Evolutionary conservation across 2,113 vertebrate genomes (phyloP).

Genomic region (Charina bottae): DNA sequence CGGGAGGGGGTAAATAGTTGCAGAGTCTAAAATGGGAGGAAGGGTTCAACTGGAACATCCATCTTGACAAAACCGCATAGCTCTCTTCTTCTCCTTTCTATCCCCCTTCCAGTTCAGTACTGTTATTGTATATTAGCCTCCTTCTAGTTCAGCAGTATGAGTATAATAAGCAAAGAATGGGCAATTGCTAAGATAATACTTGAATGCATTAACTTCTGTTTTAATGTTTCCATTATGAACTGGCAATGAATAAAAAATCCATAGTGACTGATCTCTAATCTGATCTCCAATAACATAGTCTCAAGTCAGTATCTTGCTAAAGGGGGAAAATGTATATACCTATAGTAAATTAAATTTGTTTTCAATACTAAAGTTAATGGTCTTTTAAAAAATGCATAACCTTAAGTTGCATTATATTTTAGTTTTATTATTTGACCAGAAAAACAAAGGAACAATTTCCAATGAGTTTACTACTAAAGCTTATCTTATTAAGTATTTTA

Average conservation of each 20-base stretch:
- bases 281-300: background rate
- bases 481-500: background rate
- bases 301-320: background rate
- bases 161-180: too few relatives aligned
- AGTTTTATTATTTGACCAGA: conserved; percentile 2
- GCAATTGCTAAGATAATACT: background rate
- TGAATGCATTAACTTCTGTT: background rate
- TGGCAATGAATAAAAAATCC: background rate
- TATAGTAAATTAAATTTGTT: background rate
- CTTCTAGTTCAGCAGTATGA: too few relatives aligned
- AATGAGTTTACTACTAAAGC: conserved; percentile 31
- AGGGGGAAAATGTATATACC: background rate
- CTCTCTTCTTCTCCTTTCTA: background rate
- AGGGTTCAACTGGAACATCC: background rate
- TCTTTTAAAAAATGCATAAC: background rate
- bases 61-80: background rate
- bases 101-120: background rate
- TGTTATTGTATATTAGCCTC: background rate
- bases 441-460: background rate
- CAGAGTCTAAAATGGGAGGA: background rate
- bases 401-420: conserved; percentile 2
- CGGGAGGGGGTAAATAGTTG: background rate
- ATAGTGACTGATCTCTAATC: background rate
- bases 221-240: background rate
- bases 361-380: background rate